These are phyloP conservation scores for Plusia festucae DNA, from an alignment of 2,888 invertebrate species.

Conservation along the genomic window DNA sequence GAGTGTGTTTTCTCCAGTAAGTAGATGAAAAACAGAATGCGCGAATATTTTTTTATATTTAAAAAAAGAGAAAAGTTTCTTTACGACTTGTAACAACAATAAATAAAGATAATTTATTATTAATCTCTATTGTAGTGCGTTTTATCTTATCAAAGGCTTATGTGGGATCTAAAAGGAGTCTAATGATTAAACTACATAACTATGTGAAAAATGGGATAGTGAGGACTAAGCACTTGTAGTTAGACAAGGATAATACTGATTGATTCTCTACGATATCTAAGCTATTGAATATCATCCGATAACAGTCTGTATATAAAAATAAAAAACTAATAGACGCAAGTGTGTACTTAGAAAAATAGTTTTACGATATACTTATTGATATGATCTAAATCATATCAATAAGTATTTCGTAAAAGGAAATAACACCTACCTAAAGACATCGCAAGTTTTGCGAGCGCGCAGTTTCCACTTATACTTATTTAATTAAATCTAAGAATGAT, in stretches of 20 bases:
- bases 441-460: neutral
- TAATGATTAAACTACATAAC: neutral
- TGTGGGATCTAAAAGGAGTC: neutral
- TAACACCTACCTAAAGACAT: neutral
- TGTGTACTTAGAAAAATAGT: neutral
- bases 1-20: too few species aligned
- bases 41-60: too few species aligned
- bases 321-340: too few species aligned
- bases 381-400: too few species aligned
- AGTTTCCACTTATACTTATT: neutral
- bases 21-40: too few species aligned
- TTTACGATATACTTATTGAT: too few species aligned
- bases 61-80: too few species aligned
- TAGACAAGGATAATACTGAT: neutral
- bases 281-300: neutral
- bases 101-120: neutral
- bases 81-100: too few species aligned
- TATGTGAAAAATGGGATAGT: neutral
- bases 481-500: neutral
- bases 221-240: neutral
- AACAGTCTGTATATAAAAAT: neutral
- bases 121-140: neutral
- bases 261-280: neutral
- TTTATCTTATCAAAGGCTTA: constrained; percentile 4
- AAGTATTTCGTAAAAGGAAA: neutral